Base-by-base conservation (phyloP, 2,113 vertebrate species). In the Ia io region DNA sequence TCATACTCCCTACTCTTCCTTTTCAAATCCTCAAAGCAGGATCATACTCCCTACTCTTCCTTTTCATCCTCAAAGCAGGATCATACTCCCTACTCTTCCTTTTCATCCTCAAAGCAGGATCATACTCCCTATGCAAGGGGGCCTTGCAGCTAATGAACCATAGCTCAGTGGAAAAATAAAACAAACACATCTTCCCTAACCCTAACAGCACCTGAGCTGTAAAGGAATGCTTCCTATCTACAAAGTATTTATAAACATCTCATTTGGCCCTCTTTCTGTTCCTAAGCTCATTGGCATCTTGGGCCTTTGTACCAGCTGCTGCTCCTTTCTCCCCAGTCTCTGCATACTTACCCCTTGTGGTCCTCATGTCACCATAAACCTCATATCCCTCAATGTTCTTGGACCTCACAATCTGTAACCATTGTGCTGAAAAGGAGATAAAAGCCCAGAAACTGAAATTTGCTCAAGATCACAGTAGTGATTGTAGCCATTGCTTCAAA, bases 291-390 rank as follows among this genome's bases (percentile, higher is more conserved):
- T 83, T 17, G 92, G 37, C 61, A 70, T 65, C n/a, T 42, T 80
- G 53, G 40, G 42, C 7, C 70, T 91, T 22, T 73, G 23, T 16
- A 32, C 35, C 88, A 73, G 53, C 12, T 59, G 56, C 44, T 82
- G 16, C 83, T 80, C 59, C n/a, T 82, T 85, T 69, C 40, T 88
- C 23, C 32, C 25, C 47, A 42, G 10, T 89, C 28, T 70, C 42
- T 65, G 44, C 51, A 44, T 47, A 17, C 42, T 49, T 23, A n/a
- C 9, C 30, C 30, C 3, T 28, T 71, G 51, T 30, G 49, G 35
- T 76, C 37, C 53, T 92, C 69, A 67, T 9, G n/a, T 73, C 69
- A 91, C 59, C 79, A 96, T 9, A 79, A 93, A 95, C 32, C 61
- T 89, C 51, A 85, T 23, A 40, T 22, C n/a, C 35, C 37, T 85